These are phyloP conservation scores for Xanthorhoe designata DNA, from an alignment of 2,888 invertebrate genomes.

Conservation along the genomic window DNA sequence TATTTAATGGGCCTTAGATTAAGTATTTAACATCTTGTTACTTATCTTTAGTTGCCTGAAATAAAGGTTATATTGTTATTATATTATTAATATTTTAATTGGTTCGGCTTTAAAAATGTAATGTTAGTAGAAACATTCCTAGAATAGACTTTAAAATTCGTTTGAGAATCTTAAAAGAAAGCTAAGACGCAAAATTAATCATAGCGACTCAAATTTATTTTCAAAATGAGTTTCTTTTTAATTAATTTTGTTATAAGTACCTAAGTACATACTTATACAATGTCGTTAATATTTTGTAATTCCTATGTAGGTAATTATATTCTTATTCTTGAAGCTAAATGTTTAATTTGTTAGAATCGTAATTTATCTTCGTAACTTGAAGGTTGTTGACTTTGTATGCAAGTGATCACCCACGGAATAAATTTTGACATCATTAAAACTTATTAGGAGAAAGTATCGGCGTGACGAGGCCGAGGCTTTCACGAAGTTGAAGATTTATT, in stretches of 20 bases:
- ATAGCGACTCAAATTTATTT: slow-evolving; percentile 48
- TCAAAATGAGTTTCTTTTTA: slow-evolving; percentile 33
- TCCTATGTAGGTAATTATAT: background rate
- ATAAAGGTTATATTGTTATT: too few relatives aligned
- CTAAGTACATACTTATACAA: too few relatives aligned
- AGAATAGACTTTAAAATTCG: slow-evolving; percentile 39
- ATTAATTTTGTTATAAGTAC: too few relatives aligned
- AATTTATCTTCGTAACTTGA: slow-evolving; percentile 18
- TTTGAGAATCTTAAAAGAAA: slow-evolving; percentile 35
- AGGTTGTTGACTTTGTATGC: slow-evolving; percentile 57
- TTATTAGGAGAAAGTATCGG: slow-evolving; percentile 51
- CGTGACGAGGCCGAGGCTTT: slow-evolving; percentile 46
- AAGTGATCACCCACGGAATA: slow-evolving; percentile 57
- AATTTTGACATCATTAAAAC: slow-evolving; percentile 64
- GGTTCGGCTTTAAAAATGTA: slow-evolving; percentile 35
- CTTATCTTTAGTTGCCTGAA: too few relatives aligned
- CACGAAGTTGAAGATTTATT: slow-evolving; percentile 42
- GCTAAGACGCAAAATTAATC: slow-evolving; percentile 59
- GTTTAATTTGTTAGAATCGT: too few relatives aligned
- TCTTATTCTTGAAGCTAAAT: background rate
- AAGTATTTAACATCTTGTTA: too few relatives aligned
- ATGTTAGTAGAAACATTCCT: slow-evolving; percentile 35
- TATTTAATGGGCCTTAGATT: too few relatives aligned
- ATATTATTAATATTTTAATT: too few relatives aligned
- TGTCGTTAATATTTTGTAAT: too few relatives aligned